Evolutionary conservation across 2,888 invertebrate species (phyloP).

Genomic region (Ditula angustiorana): DNA sequence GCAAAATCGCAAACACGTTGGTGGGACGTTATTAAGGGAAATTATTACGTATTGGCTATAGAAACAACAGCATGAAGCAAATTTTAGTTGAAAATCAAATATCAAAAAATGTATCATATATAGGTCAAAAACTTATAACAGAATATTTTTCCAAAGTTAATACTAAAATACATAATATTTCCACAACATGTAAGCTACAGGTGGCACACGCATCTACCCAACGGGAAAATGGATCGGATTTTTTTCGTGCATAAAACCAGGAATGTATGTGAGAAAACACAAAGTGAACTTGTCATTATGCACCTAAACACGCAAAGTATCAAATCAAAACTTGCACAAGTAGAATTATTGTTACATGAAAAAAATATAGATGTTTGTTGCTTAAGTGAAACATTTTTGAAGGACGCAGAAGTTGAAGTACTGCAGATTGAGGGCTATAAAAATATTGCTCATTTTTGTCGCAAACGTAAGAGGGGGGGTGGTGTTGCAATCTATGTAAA

Average conservation of each 20-base stretch:
- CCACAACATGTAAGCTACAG: too few relatives aligned
- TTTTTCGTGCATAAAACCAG: slow-evolving; percentile 4
- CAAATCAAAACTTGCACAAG: slow-evolving; percentile 2
- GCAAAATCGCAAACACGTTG: too few relatives aligned
- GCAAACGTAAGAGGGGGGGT: neutral
- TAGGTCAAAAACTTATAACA: too few relatives aligned
- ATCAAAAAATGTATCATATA: too few relatives aligned
- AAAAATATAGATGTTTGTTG: slow-evolving; percentile 6
- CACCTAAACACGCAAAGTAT: slow-evolving; percentile 4
- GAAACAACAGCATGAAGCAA: too few relatives aligned
- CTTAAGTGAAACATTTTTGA: slow-evolving; percentile 9
- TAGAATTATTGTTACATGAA: neutral
- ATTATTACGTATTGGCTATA: too few relatives aligned
- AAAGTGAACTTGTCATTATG: neutral
- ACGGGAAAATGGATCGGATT: neutral
- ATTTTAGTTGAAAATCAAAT: too few relatives aligned
- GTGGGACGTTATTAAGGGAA: too few relatives aligned
- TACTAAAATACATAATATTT: too few relatives aligned
- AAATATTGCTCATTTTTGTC: neutral
- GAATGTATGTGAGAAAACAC: neutral
- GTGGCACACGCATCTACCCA: too few relatives aligned
- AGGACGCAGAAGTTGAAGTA: neutral
- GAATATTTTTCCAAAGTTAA: too few relatives aligned
- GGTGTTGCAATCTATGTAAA: slow-evolving; percentile 13
- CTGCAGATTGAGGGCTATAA: slow-evolving; percentile 4